phyloP scores from a whole-genome alignment of 2,797 vertebrate species.

The Allenopithecus nigroviridis region DNA sequence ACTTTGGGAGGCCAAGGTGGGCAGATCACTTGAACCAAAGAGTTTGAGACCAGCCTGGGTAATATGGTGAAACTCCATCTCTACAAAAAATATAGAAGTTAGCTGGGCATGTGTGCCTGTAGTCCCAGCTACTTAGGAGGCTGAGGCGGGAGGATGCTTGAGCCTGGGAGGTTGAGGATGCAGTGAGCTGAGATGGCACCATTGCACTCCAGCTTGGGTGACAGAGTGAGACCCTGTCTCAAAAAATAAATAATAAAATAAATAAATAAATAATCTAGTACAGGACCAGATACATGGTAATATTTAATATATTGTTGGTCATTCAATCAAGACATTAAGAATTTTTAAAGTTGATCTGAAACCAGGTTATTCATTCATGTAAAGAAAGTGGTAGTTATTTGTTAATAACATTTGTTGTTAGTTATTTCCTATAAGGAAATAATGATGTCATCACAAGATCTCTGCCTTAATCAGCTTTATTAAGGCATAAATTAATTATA shows the following conservation, averaged over 20 bases:
- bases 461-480: not conserved
- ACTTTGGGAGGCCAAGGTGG: not conserved
- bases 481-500: not conserved
- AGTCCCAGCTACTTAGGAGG: not conserved
- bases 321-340: not conserved
- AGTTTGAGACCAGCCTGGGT: not conserved
- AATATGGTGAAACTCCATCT: not conserved
- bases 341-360: constrained; percentile 24
- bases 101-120: not conserved
- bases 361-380: not conserved
- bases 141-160: not conserved
- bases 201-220: not conserved
- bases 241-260: not conserved
- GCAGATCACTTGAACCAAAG: not conserved
- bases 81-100: not conserved
- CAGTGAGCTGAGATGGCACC: not conserved
- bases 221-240: not conserved
- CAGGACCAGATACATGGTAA: not conserved
- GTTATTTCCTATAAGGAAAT: not conserved
- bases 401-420: constrained; percentile 37
- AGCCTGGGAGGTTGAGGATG: not conserved
- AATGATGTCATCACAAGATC: not conserved
- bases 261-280: not conserved
- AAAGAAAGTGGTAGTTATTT: not conserved
- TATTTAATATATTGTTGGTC: constrained; percentile 12